phyloP scores from a whole-genome alignment of 2,113 vertebrate genomes.

The Chamaea fasciata region DNA sequence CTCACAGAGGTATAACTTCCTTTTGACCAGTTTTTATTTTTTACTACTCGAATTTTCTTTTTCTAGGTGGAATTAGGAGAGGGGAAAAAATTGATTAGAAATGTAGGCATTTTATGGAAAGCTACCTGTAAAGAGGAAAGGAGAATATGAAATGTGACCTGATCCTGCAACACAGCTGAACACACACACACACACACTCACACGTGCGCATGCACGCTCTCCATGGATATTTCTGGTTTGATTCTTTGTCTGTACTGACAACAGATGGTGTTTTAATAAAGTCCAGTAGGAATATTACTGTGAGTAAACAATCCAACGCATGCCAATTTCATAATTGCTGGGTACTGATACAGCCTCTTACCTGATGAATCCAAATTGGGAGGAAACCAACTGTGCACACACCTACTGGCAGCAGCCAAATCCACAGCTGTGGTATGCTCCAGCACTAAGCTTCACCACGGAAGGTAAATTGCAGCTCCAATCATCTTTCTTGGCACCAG shows the following conservation, averaged over 20 bases:
- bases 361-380: conserved; percentile 86
- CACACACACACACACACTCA: neutral
- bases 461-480: conserved; percentile 81
- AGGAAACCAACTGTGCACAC: conserved; percentile 75
- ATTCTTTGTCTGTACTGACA: conserved; percentile 87
- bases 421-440: conserved; percentile 84
- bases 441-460: conserved; percentile 70
- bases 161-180: neutral
- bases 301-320: conserved; percentile 95
- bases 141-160: neutral
- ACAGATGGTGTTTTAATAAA: conserved; percentile 99
- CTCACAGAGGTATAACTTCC: conserved; percentile 11
- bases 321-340: conserved; percentile 99
- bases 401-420: conserved; percentile 89
- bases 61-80: neutral
- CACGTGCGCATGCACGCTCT: neutral
- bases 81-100: neutral
- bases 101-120: neutral
- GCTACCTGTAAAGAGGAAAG: neutral
- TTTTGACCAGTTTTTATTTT: neutral
- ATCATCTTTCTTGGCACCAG: conserved; percentile 73
- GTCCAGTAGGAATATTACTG: conserved; percentile 99
- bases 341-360: conserved; percentile 95
- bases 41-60: neutral
- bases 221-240: conserved; percentile 62